phyloP scores from a whole-genome alignment of 2,113 vertebrate species.

The Oophaga pumilio region DNA sequence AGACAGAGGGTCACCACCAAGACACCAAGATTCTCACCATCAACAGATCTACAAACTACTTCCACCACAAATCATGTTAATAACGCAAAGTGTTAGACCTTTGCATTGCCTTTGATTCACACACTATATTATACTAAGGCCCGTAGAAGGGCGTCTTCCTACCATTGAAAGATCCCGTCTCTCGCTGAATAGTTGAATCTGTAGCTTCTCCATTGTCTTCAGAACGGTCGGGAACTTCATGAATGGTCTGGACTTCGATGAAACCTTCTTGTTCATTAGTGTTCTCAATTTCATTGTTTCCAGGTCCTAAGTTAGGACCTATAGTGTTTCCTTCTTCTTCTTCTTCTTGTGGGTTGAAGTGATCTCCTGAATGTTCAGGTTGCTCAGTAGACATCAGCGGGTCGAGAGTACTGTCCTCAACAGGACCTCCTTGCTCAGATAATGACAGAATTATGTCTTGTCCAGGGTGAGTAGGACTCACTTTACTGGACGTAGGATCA shows the following conservation, averaged over 20 bases:
- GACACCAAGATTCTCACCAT: background rate
- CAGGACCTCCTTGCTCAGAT: background rate
- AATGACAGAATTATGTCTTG: background rate
- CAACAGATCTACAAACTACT: conserved; percentile 17
- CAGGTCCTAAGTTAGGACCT: background rate
- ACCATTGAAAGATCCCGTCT: conserved; percentile 15
- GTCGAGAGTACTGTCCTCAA: background rate
- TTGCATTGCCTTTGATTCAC: background rate
- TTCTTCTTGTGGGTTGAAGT: background rate
- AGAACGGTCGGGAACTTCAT: background rate
- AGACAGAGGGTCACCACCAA: background rate
- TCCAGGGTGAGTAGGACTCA: conserved; percentile 35
- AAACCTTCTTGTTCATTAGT: background rate
- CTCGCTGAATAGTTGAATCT: background rate
- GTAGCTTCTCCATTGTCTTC: background rate
- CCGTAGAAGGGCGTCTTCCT: conserved; percentile 4
- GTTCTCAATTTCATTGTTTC: background rate
- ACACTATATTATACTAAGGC: conserved; percentile 5
- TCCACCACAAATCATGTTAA: background rate
- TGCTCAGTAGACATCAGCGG: conserved; percentile 27
- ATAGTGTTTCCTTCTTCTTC: background rate
- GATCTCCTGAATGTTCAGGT: conserved; percentile 36
- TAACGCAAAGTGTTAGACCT: background rate
- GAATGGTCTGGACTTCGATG: background rate
- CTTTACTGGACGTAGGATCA: conserved; percentile 8